Evolutionary conservation across 2,888 invertebrate species (phyloP), one percentile per base, ranked within the genome.

Genomic region (Drosophila limbata): DNA sequence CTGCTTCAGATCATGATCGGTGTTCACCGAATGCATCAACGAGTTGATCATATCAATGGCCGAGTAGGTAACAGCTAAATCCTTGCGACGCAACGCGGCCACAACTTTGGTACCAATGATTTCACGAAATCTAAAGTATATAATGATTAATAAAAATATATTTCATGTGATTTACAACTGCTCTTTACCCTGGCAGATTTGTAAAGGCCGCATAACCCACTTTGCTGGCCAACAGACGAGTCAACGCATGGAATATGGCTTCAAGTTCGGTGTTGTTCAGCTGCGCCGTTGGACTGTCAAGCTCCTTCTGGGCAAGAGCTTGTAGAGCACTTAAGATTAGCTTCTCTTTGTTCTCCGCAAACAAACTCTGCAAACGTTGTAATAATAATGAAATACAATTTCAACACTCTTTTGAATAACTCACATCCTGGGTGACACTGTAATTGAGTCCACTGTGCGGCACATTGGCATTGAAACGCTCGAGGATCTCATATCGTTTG

Each of bases 311-410:
- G 1, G 97, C 95, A 33, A 99, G 93, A 0, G 98, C 95, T 84
- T 95, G 96, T 76, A 99, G 92, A n/a, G 98, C 98, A 35, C 96
- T 96, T 37, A 96, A 95, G 80, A 99, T 99, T 78, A 99, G 93
- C 93, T 98, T 98, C 93, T 99, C 99, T 92, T 99, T 99, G 93
- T 99, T 99, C 93, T 99, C 98, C 9, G 98, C 96, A 94, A 99
- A 99, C 76, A 99, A 94, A 72, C 98, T 97, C 98, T 98, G 93
- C 37, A 59, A 94, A 74, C 64, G 10, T 35, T 6, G 1, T 0
- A 3, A 1, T 40, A 15, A 10, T 17, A 17, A 8, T 39, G 4
- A 21, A 31, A 15, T 9, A 0, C 3, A 31, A 25, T 25, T 2
- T 3, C 6, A 3, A 0, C 11, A 15, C 1, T 40, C 1, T 0